phyloP scores from a whole-genome alignment of 1,140 invertebrate species.

The Thaumetopoea pityocampa region DNA sequence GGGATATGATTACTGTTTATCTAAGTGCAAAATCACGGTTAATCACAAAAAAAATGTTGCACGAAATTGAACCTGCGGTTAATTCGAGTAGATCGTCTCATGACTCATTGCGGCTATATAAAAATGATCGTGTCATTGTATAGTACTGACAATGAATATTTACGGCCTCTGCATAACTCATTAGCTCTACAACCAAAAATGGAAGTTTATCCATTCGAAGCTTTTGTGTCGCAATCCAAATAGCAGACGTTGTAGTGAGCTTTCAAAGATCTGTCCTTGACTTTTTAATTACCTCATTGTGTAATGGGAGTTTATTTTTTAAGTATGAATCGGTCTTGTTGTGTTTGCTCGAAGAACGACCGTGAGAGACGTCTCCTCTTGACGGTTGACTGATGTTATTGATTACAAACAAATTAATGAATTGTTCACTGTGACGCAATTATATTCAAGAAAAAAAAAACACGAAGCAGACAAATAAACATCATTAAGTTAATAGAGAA shows the following conservation, averaged over 20 bases:
- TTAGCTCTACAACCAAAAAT: neutral
- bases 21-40: conserved; percentile 18
- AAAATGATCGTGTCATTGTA: conserved; percentile 27
- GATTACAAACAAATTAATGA: conserved; percentile 55
- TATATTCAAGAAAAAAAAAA: conserved; percentile 22
- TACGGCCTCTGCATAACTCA: neutral
- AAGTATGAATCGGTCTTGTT: conserved; percentile 27
- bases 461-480: conserved; percentile 18
- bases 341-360: conserved; percentile 28
- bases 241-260: conserved; percentile 21
- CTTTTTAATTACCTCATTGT: conserved; percentile 36
- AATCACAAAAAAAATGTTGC: conserved; percentile 24
- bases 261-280: conserved; percentile 17
- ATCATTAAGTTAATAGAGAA: conserved; percentile 22
- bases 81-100: conserved; percentile 46
- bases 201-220: neutral
- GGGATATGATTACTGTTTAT: conserved; percentile 26
- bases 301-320: conserved; percentile 28
- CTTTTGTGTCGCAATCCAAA: conserved; percentile 16
- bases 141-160: neutral
- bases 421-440: conserved; percentile 33
- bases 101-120: conserved; percentile 41
- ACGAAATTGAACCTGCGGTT: conserved; percentile 32
- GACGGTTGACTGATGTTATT: conserved; percentile 65
- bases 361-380: conserved; percentile 49